A percentile compares a stretch with the other conserved stretches of the same genome.
Evolutionary conservation across 1,140 invertebrate species (phyloP).

Genomic region (Orchestia grillus): DNA sequence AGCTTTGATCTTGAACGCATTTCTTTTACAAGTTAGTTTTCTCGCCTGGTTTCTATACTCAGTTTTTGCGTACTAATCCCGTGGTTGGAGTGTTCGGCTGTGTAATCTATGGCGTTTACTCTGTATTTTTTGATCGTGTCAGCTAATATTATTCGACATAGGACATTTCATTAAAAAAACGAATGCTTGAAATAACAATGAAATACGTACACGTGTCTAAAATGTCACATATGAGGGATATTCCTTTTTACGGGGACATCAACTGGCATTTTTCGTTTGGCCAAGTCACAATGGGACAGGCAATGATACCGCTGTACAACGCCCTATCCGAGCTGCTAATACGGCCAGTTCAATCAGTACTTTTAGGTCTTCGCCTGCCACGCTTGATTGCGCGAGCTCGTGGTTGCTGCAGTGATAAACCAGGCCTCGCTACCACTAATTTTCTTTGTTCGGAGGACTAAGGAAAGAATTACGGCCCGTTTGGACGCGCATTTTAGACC

Average conservation of each 20-base stretch:
- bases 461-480: not conserved
- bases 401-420: not conserved
- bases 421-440: not conserved
- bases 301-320: not conserved
- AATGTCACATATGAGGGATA: not conserved
- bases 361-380: not conserved
- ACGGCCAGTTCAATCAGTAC: not conserved
- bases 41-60: no score
- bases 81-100: no score
- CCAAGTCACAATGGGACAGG: not conserved
- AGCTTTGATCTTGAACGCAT: no score
- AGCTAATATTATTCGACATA: no score
- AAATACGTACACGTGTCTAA: not conserved
- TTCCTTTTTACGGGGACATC: not conserved
- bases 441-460: not conserved
- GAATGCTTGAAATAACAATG: no score
- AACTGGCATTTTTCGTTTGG: not conserved
- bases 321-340: not conserved
- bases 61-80: no score
- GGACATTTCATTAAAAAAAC: no score
- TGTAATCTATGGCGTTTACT: no score
- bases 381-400: not conserved
- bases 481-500: not conserved
- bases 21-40: no score
- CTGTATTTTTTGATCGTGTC: no score